Base-by-base conservation (phyloP, 1,140 invertebrate species). In the Centruroides sculpturatus region DNA sequence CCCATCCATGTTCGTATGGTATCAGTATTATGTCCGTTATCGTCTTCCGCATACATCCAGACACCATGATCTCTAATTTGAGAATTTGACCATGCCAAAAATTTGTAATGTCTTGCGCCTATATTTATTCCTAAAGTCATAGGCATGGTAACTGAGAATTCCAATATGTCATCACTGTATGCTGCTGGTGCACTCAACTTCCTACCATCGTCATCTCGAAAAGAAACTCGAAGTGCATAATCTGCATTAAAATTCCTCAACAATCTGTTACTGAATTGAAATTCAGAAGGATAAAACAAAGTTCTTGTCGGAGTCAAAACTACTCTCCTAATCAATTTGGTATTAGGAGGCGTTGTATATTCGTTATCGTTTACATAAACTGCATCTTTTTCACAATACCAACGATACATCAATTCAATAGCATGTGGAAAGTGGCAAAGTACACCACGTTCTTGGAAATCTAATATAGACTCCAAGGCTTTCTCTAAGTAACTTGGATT, bases 21-120 rank as follows among this genome's bases (percentile, higher is more conserved):
- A 13, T 5, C 23, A 13, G 53, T 62, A 4, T 62, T 57, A 11
- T 62, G 61, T 12, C 69, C 68, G n/a, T 61, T 57, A n/a, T 41
- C 23, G 35, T 63, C 54, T 10, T 56, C 60, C 34, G 68, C 66
- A 48, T 71, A 71, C 55, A 70, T 64, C 67, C 69, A 71, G n/a
- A 71, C 66, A 9, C 69, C 69, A 36, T 71, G 69, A 59, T 71
- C 70, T 5, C 70, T 60, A 62, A 71, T 64, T 58, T 70, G 69
- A 5, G 68, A 71, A 57, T 71, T 71, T 7, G 64, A 66, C 65
- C 69, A 69, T 6, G 67, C 69, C 9, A 71, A 55, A 48, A 71
- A 70, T 12, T 61, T 41, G 49, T 68, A 71, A 23, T 47, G 9
- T n/a, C 69, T 57, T 23, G 50, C 54, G 10, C 62, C 64, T 49